phyloP scores from a whole-genome alignment of 2,113 vertebrate genomes.

The Phrynosoma platyrhinos region DNA sequence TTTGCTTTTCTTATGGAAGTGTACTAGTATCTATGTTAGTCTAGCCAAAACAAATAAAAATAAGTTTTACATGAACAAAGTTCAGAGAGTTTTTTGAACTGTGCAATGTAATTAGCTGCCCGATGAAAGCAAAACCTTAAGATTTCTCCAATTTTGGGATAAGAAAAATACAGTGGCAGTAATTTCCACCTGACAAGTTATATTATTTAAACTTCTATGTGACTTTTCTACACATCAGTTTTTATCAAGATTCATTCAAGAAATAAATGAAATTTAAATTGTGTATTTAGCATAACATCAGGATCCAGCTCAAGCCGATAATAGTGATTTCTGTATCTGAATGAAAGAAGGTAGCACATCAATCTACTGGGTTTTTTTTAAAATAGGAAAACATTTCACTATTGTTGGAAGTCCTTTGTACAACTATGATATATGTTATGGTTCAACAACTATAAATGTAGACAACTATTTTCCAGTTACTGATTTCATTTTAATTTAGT shows the following conservation, averaged over 20 bases:
- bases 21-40: constrained; percentile 8
- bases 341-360: neutral
- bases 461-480: neutral
- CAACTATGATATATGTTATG: neutral
- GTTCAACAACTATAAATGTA: neutral
- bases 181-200: neutral
- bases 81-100: constrained; percentile 44
- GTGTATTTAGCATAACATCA: neutral
- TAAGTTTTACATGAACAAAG: constrained; percentile 31
- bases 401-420: neutral
- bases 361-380: neutral
- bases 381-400: neutral
- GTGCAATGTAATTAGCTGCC: constrained; percentile 17
- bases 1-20: constrained; percentile 55
- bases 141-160: neutral
- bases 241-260: neutral
- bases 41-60: constrained; percentile 50
- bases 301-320: accelerated
- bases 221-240: neutral
- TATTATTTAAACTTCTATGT: constrained; percentile 26
- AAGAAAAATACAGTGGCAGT: neutral
- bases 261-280: neutral
- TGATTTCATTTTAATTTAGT: neutral
- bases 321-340: neutral
- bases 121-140: constrained; percentile 40